Evolutionary conservation across 2,797 vertebrate species (phyloP).

Genomic region (Knipowitschia caucasica): DNA sequence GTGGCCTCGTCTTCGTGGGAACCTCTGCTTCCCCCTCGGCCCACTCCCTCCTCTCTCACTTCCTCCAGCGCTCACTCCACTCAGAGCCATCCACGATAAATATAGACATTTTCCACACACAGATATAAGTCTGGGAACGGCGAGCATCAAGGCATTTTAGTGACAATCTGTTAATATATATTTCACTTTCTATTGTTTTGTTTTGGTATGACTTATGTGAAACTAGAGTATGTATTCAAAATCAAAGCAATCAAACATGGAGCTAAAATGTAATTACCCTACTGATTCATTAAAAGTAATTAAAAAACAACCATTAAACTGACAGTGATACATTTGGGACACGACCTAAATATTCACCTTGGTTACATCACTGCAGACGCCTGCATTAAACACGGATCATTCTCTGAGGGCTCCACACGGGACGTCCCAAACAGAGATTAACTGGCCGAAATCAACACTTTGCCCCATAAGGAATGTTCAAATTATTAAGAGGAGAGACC

Average conservation of each 20-base stretch:
- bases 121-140: constrained; percentile 23
- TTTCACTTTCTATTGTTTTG: background rate
- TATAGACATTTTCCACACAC: constrained; percentile 46
- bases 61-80: constrained; percentile 47
- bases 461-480: background rate
- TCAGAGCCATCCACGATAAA: constrained; percentile 36
- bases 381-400: constrained; percentile 8
- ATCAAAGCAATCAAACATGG: too few species aligned
- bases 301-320: background rate
- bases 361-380: constrained; percentile 24
- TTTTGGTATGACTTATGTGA: background rate
- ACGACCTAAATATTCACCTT: background rate
- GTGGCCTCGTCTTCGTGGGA: constrained; percentile 66
- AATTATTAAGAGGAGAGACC: background rate
- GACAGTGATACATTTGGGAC: constrained; percentile 4
- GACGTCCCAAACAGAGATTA: constrained; percentile 13
- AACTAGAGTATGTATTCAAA: background rate
- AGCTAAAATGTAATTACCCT: too few species aligned
- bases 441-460: constrained; percentile 2
- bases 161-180: too few species aligned
- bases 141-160: constrained; percentile 3
- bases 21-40: constrained; percentile 27
- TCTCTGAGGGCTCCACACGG: constrained; percentile 30
- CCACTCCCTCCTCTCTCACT: constrained; percentile 43
- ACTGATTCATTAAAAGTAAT: background rate